phyloP scores from a whole-genome alignment of 2,113 vertebrate species.

The Gallinago undulata region DNA sequence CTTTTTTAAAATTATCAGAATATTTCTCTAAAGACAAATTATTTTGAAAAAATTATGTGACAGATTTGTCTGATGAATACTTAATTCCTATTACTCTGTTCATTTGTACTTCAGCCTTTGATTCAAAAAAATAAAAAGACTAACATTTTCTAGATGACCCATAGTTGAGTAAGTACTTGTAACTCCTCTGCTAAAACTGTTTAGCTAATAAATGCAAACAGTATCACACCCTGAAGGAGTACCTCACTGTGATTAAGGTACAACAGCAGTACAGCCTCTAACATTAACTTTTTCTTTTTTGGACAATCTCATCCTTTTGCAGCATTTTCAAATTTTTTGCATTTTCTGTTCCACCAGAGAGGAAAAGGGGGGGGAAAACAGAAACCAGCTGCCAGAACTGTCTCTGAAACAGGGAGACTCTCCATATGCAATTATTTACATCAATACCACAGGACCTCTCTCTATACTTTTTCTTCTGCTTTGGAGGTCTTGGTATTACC shows the following conservation, averaged over 20 bases:
- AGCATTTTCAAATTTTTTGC: not conserved
- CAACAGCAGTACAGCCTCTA: not conserved
- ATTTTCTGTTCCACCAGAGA: not conserved
- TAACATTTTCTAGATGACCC: not conserved
- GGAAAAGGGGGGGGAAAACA: not conserved
- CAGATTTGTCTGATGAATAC: not conserved
- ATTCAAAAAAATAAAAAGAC: not conserved
- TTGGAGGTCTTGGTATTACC: not conserved
- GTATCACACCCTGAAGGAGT: not conserved
- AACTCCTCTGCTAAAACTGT: not conserved
- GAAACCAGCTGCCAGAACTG: not conserved
- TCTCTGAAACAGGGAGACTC: not conserved
- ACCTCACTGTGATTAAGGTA: not conserved
- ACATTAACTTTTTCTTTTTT: not conserved
- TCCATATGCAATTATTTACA: not conserved
- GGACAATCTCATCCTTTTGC: not conserved
- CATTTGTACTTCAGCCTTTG: not conserved
- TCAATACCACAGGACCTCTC: not conserved
- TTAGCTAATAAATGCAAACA: not conserved
- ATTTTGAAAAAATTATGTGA: not conserved
- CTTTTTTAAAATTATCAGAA: not conserved
- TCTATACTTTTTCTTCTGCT: not conserved
- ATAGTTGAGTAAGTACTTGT: not conserved
- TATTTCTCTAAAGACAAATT: not conserved
- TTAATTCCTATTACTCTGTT: not conserved